Evolutionary conservation across 2,797 vertebrate species (phyloP).

Genomic region (Hozukius guyotensis): DNA sequence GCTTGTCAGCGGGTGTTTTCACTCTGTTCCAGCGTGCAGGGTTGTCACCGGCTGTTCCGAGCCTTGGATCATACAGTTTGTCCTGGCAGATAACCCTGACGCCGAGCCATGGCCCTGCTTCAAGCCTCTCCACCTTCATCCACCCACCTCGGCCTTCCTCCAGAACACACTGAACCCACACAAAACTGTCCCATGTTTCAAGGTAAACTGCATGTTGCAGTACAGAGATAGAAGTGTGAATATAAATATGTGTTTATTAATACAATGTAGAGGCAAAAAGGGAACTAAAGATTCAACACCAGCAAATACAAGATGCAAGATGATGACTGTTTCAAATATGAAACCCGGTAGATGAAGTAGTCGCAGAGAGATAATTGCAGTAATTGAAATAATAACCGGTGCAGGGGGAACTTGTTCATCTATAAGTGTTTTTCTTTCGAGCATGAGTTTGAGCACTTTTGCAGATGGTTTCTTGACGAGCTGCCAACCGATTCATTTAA

Average conservation of each 20-base stretch:
- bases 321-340: background rate
- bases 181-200: background rate
- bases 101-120: constrained; percentile 10
- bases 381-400: constrained; percentile 10
- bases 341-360: background rate
- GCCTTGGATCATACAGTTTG: constrained; percentile 36
- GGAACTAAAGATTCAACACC: background rate
- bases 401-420: background rate
- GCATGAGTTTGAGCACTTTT: constrained; percentile 9
- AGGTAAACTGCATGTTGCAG: background rate
- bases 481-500: constrained; percentile 37
- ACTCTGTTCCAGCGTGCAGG: constrained; percentile 31
- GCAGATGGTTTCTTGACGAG: constrained; percentile 39
- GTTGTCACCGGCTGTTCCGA: background rate
- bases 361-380: constrained; percentile 14
- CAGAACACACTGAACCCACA: constrained; percentile 1
- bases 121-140: background rate
- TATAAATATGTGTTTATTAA: background rate
- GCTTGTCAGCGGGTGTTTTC: constrained; percentile 15
- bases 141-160: constrained; percentile 26
- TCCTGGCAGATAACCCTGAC: constrained; percentile 32
- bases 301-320: background rate
- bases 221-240: background rate
- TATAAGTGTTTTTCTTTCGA: constrained; percentile 3
- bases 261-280: background rate